phyloP scores from a whole-genome alignment of 2,797 vertebrate genomes.

The Siniperca scherzeri region DNA sequence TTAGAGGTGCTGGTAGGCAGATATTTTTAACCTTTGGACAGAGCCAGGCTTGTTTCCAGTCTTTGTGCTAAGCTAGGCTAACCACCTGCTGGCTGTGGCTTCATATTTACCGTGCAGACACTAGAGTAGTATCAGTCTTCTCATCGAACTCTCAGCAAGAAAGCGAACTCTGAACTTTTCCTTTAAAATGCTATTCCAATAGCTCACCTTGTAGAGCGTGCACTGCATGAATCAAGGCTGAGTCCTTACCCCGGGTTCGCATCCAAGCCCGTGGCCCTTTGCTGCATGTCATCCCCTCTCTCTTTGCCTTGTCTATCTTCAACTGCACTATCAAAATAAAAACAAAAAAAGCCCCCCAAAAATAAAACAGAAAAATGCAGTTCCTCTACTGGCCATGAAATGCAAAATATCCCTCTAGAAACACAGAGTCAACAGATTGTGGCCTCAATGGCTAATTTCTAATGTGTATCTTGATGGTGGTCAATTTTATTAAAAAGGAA shows the following conservation, averaged over 20 bases:
- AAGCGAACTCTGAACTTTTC: background rate
- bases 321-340: too few species aligned
- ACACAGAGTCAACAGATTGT: background rate
- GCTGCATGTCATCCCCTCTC: too few species aligned
- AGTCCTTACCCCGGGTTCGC: too few species aligned
- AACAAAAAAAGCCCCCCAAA: too few species aligned
- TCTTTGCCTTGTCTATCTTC: too few species aligned
- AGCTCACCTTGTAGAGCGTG: too few species aligned
- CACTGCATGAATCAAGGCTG: too few species aligned
- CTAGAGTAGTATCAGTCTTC: background rate
- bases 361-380: background rate
- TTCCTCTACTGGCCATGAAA: background rate
- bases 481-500: background rate
- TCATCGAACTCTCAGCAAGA: background rate
- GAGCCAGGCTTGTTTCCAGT: background rate
- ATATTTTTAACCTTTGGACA: background rate
- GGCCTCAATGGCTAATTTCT: background rate
- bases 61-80: conserved; percentile 1
- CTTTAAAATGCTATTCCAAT: background rate
- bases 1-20: background rate
- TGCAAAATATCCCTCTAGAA: background rate
- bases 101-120: too few species aligned
- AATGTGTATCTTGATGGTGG: background rate
- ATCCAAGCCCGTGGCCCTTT: too few species aligned
- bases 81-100: background rate